phyloP scores from a whole-genome alignment of 2,888 invertebrate species.

The Leucophora obtusa region DNA sequence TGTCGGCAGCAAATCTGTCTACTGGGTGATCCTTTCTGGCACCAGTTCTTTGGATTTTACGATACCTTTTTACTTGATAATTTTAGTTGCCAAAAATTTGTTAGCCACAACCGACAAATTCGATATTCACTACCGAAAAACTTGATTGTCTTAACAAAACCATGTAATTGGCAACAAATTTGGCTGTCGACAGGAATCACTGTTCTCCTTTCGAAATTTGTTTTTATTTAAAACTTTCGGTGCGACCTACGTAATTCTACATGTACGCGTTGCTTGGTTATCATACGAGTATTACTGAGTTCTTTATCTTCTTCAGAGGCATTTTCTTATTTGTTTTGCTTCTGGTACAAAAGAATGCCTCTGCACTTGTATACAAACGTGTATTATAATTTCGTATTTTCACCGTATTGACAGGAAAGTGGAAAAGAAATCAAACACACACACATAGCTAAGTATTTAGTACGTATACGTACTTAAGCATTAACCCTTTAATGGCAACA shows the following conservation, averaged over 20 bases:
- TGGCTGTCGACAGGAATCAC: no score
- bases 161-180: no score
- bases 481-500: constrained; percentile 34
- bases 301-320: constrained; percentile 31
- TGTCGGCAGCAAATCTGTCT: no score
- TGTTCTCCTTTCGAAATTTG: no score
- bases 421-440: constrained; percentile 1
- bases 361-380: background rate
- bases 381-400: constrained; percentile 9
- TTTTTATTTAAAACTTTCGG: background rate
- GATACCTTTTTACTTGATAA: no score
- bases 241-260: background rate
- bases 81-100: no score
- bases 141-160: no score
- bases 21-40: no score
- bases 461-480: constrained; percentile 1
- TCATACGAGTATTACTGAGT: constrained; percentile 12
- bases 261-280: background rate
- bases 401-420: background rate
- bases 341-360: constrained; percentile 29
- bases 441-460: constrained; percentile 4
- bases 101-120: no score
- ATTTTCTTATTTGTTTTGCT: constrained; percentile 27
- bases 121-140: no score
- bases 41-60: no score